Percentiles rank a stretch among this genome's conserved stretches.
These are phyloP conservation scores for Condylura cristata DNA, from an alignment of 2,113 vertebrate genomes.

Conservation along the genomic window DNA sequence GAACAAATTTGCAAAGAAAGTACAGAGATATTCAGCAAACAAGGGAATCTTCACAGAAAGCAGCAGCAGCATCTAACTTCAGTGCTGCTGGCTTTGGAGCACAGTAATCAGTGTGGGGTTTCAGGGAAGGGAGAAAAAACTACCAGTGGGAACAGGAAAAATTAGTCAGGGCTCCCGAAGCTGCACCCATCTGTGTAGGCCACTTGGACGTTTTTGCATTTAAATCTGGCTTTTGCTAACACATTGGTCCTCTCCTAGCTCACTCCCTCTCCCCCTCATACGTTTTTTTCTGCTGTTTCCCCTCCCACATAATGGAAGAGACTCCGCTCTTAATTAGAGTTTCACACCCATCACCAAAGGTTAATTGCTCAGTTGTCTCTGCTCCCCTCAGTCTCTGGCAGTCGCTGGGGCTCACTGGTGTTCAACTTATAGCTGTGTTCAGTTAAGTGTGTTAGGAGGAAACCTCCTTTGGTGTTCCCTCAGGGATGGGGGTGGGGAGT, in stretches of 20 bases:
- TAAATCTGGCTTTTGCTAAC: neutral
- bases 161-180: neutral
- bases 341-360: conserved; percentile 64
- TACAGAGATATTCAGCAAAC: conserved; percentile 79
- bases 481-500: too few species aligned
- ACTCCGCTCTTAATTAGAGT: conserved; percentile 64
- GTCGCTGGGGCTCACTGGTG: neutral
- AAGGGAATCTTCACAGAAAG: conserved; percentile 74
- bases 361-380: conserved; percentile 66
- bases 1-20: conserved; percentile 86
- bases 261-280: neutral
- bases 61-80: neutral
- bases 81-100: neutral
- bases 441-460: neutral
- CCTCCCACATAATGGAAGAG: neutral
- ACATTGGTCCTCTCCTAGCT: neutral
- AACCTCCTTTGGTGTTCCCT: neutral
- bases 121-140: neutral
- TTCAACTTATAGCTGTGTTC: neutral
- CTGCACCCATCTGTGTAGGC: neutral
- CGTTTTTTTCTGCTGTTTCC: neutral
- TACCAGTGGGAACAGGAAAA: neutral
- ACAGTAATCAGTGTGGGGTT: neutral
- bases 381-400: neutral
- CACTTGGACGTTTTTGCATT: neutral